Base-by-base conservation (phyloP, 2,888 invertebrate genomes). In the Drosophila nr. perissopoda region DNA sequence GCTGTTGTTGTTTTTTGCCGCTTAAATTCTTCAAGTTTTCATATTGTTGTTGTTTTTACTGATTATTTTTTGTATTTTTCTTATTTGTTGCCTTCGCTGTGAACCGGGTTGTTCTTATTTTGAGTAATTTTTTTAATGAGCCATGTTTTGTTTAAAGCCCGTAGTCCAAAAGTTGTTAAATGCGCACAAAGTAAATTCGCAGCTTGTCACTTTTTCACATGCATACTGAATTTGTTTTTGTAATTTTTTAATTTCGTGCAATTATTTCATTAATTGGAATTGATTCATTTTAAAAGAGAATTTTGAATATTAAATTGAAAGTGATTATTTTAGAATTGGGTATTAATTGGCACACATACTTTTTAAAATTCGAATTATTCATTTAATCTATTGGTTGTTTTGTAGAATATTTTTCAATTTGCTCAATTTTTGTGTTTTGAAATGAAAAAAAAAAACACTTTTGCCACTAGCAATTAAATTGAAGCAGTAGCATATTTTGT, bases 81-180 rank as follows among this genome's bases (percentile, higher is more conserved):
- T 52, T 66, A 64, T 49, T 63, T 70, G 45, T 57, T 67, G 54
- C 49, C 68, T 57, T 70, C 38, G 40, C 56, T 54, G 31, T 16
- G 53, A 48, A 45, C 31, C 51, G 68, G 72, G 54, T 54, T 80
- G 83, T 79, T 89, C 84, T 81, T 73, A 73, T 76, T 83, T 80
- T 63, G 58, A 54, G 61, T 52, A 70, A 61, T 72, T 74, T 76
- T 73, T 80, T 83, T 83, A 81, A 82, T 72, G 82, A 73, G 69
- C 69, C 64, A 72, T 69, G 33, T 52, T 25, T 66, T 60, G 45
- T 45, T 73, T 27, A 27, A 54, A 42, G 11, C 42, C 40, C n/a
- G 45, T 60, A 60, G 18, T 11, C 31, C 38, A 33, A 54, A 54
- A 54, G 21, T 66, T 59, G 42, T 66, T 66, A 58, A 73, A 45